These are phyloP conservation scores for Orthosia gothica DNA, from an alignment of 2,888 invertebrate genomes.

Conservation along the genomic window DNA sequence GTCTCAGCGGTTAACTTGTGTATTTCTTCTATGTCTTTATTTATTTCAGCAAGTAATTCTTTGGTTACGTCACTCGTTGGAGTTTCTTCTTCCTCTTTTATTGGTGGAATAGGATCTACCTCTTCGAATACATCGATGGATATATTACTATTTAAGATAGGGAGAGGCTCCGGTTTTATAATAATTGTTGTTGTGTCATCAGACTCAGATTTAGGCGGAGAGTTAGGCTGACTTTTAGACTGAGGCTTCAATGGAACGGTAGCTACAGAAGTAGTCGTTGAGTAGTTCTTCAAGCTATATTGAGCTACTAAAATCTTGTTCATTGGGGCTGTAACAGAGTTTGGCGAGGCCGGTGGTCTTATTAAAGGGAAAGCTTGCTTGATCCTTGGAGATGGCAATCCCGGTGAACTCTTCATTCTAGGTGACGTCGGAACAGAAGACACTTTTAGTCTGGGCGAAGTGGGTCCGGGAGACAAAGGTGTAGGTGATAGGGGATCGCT, in stretches of 20 bases:
- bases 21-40: conserved; percentile 89
- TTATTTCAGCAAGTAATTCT: conserved; percentile 86
- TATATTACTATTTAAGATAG: conserved; percentile 79
- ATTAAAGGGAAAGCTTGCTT: conserved; percentile 93
- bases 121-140: conserved; percentile 86
- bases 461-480: conserved; percentile 92
- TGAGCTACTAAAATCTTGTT: conserved; percentile 92
- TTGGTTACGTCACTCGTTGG: conserved; percentile 82
- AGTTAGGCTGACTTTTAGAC: conserved; percentile 89
- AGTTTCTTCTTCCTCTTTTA: conserved; percentile 85
- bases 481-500: conserved; percentile 92
- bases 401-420: conserved; percentile 93
- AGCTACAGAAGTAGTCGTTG: conserved; percentile 79
- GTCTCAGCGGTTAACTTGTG: conserved; percentile 89
- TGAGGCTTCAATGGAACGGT: conserved; percentile 82
- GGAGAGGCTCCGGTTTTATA: conserved; percentile 77
- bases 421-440: conserved; percentile 96
- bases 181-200: conserved; percentile 82
- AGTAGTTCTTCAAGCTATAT: conserved; percentile 90
- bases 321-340: conserved; percentile 88
- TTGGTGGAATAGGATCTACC: conserved; percentile 86
- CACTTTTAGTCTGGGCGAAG: conserved; percentile 92
- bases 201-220: conserved; percentile 88
- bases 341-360: conserved; percentile 92
- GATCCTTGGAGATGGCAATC: conserved; percentile 93